Evolutionary conservation across 2,888 invertebrate genomes (phyloP), one percentile per base, ranked within the genome.

Genomic region (Agriotes lineatus): DNA sequence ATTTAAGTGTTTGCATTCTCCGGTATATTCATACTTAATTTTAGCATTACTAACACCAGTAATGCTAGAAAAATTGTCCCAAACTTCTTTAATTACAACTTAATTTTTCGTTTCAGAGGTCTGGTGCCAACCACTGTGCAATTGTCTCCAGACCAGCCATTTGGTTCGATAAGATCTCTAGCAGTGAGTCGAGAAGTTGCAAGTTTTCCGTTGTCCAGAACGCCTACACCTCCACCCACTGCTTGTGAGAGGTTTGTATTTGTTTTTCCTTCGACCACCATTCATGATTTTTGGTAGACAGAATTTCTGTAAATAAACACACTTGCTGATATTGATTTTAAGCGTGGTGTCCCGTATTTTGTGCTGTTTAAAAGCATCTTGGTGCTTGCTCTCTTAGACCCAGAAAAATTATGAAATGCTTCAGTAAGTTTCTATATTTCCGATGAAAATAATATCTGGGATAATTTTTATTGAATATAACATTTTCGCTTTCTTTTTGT

Each of bases 131-230:
- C 89, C 22, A 89, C 90, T 75, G 90, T 89, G 68, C 90, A 91
- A 74, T 84, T 91, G 69, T 91, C 91, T 76, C 91, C 91, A 44
- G 91, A 91, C 82, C 91, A 91, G 84, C 90, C 90, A 2, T 92
- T 91, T 79, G 92, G 92, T 70, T 92, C 91, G 69, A 92, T 92
- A 79, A 88, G 91, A 75, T 92, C 92, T 37, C 85, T 92, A 73
- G 90, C 91, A 22, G 90, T 90, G 77, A 90, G 91, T 59, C 85
- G 92, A 75, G 92, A 92, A 82, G 91, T 92, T 63, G 92, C 92
- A 75, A 92, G 92, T 81, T 92, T 92, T 78, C 92, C 92, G n/a
- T 82, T 92, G 33, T 92, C 92, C 10, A 87, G 92, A 72, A 91
- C 91, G 50, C 91, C 92, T 30, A 90, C 91, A 76, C 91, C 92